Base-by-base conservation (phyloP, 2,113 vertebrate genomes). In the Mormyrus lacerda region DNA sequence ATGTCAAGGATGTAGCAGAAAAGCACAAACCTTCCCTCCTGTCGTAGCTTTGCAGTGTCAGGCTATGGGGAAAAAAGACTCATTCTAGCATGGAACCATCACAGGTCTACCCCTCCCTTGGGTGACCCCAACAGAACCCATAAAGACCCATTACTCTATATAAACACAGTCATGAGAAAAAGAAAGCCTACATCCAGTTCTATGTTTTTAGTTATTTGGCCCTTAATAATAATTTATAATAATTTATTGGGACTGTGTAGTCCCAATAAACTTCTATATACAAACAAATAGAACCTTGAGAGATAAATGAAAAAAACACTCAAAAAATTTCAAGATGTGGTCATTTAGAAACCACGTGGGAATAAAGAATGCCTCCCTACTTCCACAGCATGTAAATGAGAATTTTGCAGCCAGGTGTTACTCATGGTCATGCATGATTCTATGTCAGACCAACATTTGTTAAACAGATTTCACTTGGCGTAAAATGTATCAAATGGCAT, bases 1-100 rank as follows among this genome's bases (percentile, higher is more conserved):
- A 8, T n/a, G 58, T 65, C 15, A 91, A 92, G 76, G 93, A 94
- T 84, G 94, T 94, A 86, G 94, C 94, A 51, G 94, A 95, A 55
- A 93, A 95, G 15, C 94, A 95, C 31, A 93, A 93, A 1, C 93
- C 58, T 24, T 42, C 55, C 44, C 42, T 2, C 19, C 44, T 27
- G 11, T 89, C 83, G 13, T 87, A 89, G 58, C 58, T 27, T 13
- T 51, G 7, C 21, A 55, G 47, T 58, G 48, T 69, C 24, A 11
- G 42, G 50, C 51, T 39, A 8, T 55, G 51, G 45, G 31, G 6
- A 42, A 39, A 10, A 35, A 50, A 65, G 39, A 61, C 15, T 61
- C n/a, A n/a, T 50, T 44, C 21, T 44, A 35, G 85, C 27, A 9
- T 65, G 35, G 87, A 39, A 61, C 21, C 7, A 7, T 58, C 35